Evolutionary conservation across 2,113 vertebrate species (phyloP).

Genomic region (Ailurus styani): DNA sequence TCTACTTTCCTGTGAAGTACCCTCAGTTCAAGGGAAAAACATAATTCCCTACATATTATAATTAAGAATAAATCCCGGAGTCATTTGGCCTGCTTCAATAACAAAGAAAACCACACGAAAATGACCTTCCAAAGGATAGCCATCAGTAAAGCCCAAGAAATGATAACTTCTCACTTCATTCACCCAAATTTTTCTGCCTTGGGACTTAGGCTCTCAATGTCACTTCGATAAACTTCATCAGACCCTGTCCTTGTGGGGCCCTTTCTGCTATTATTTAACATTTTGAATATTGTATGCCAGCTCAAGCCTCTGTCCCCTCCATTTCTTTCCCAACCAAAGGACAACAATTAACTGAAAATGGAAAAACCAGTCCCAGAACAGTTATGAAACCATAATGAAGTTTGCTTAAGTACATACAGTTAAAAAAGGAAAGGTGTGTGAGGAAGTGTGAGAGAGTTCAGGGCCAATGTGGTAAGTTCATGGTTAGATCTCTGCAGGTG

Average conservation of each 20-base stretch:
- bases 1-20: neutral
- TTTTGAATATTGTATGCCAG: neutral
- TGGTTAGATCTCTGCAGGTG: neutral
- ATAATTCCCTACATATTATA: neutral
- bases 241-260: neutral
- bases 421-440: neutral
- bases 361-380: conserved; percentile 43
- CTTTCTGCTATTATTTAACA: neutral
- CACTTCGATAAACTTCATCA: neutral
- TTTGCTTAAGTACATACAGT: neutral
- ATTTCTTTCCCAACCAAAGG: neutral
- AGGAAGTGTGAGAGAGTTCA: neutral
- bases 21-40: neutral
- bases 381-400: conserved; percentile 19
- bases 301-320: neutral
- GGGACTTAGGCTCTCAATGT: neutral
- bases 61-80: neutral
- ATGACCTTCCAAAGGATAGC: neutral
- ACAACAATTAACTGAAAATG: conserved; percentile 23
- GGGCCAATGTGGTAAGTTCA: neutral
- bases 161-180: neutral
- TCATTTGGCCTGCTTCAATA: neutral
- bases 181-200: neutral
- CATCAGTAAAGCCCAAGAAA: neutral
- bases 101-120: neutral